Conservation (phyloP, 2,797 vertebrate species). For the Ptychobarbus kaznakovi region DNA sequence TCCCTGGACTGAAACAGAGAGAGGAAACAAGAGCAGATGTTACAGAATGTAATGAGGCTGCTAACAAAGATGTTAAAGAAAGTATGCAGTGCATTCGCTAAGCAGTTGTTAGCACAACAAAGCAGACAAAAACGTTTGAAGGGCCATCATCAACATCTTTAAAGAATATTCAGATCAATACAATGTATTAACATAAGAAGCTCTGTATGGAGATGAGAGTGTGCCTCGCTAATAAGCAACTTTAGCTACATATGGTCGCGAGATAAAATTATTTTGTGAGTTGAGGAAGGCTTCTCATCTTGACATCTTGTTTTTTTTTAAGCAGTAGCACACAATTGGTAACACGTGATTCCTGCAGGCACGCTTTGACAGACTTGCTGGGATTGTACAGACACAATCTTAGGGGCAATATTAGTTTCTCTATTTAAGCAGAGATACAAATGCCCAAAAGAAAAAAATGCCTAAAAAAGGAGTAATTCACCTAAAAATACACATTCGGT, state of each 20-base stretch:
- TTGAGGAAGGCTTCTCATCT: background rate
- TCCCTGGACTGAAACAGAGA: conserved; percentile 87
- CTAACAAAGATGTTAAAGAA: conserved; percentile 34
- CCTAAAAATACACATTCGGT: background rate
- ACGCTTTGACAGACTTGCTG: background rate
- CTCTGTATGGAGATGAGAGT: background rate
- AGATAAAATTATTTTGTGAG: background rate
- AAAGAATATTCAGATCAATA: background rate
- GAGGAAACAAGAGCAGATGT: conserved; percentile 19
- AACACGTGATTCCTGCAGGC: background rate
- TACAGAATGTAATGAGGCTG: background rate
- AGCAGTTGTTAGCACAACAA: background rate
- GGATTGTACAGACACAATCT: background rate
- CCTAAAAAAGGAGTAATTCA: background rate
- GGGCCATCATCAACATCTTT: background rate
- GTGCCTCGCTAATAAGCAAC: background rate
- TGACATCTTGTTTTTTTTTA: background rate
- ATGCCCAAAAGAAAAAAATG: background rate
- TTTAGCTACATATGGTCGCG: background rate
- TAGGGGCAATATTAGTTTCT: background rate
- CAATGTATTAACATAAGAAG: background rate
- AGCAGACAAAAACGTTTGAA: conserved; percentile 23
- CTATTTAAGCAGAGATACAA: background rate
- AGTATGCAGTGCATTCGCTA: background rate
- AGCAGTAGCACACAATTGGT: background rate